These are phyloP conservation scores for Drosophila pallidifrons DNA, from an alignment of 1,140 invertebrate genomes.

Conservation along the genomic window DNA sequence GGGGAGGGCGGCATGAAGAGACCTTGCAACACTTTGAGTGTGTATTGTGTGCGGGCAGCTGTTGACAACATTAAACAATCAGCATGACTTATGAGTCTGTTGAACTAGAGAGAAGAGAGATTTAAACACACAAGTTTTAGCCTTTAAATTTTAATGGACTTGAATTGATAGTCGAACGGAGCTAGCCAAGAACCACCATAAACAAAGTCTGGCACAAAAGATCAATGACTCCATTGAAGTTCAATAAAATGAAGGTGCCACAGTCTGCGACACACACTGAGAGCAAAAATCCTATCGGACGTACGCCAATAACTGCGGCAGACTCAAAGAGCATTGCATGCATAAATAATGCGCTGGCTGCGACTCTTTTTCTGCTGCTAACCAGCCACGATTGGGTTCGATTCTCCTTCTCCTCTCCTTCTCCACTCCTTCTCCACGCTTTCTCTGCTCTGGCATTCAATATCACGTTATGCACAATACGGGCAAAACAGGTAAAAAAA, in stretches of 20 bases:
- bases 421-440: too few relatives aligned
- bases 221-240: constrained; percentile 78
- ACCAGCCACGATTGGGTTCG: constrained; percentile 9
- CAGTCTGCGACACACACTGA: constrained; percentile 31
- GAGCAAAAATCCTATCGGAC: constrained; percentile 32
- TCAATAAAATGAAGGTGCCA: constrained; percentile 75
- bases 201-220: constrained; percentile 74
- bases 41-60: constrained; percentile 49
- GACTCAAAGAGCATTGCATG: constrained; percentile 82
- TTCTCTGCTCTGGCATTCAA: constrained; percentile 37
- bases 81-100: constrained; percentile 67
- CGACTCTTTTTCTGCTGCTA: constrained; percentile 14
- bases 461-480: constrained; percentile 54
- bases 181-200: constrained; percentile 35
- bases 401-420: constrained; percentile 7
- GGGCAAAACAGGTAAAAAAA: constrained; percentile 2
- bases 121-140: constrained; percentile 25
- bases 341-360: constrained; percentile 75
- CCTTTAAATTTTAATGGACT: constrained; percentile 60
- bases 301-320: constrained; percentile 73
- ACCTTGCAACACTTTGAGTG: constrained; percentile 16
- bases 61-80: constrained; percentile 79
- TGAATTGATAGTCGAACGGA: constrained; percentile 28
- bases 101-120: constrained; percentile 42
- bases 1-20: constrained; percentile 9